Evolutionary conservation across 1,140 invertebrate species (phyloP).

Genomic region (Platorchestia sp.): DNA sequence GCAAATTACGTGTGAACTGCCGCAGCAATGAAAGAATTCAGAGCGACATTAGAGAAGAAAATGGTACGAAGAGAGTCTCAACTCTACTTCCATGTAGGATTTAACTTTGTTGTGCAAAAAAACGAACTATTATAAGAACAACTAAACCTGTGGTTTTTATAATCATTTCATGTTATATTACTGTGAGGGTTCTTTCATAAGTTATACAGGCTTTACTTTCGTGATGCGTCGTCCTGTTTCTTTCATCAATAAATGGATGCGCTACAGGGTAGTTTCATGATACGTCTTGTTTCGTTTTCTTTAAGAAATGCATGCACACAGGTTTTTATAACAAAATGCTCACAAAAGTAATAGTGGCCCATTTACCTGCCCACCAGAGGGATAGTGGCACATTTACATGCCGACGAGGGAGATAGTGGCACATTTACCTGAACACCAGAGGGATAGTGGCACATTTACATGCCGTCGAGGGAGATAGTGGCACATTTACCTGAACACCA

Average conservation of each 20-base stretch:
- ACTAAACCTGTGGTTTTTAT: not conserved
- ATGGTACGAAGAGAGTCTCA: not conserved
- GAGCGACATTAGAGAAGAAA: not conserved
- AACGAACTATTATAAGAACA: not conserved
- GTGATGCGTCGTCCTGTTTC: too few relatives aligned
- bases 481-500: too few relatives aligned
- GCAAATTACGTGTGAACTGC: not conserved
- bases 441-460: too few relatives aligned
- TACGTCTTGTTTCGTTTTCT: not conserved
- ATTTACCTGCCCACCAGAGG: too few relatives aligned
- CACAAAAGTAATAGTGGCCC: too few relatives aligned
- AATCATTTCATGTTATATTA: not conserved
- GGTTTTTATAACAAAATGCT: too few relatives aligned
- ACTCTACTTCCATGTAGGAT: not conserved
- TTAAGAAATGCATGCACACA: not conserved
- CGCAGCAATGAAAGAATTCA: not conserved
- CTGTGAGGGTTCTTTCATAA: not conserved
- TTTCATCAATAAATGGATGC: too few relatives aligned
- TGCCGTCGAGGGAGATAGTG: too few relatives aligned
- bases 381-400: too few relatives aligned
- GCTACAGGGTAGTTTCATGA: too few relatives aligned
- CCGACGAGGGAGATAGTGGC: too few relatives aligned
- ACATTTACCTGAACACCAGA: too few relatives aligned
- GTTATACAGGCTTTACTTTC: not conserved
- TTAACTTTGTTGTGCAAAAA: not conserved